These are phyloP conservation scores for Blastobasis lacticolella DNA, from an alignment of 2,888 invertebrate species.

Conservation along the genomic window DNA sequence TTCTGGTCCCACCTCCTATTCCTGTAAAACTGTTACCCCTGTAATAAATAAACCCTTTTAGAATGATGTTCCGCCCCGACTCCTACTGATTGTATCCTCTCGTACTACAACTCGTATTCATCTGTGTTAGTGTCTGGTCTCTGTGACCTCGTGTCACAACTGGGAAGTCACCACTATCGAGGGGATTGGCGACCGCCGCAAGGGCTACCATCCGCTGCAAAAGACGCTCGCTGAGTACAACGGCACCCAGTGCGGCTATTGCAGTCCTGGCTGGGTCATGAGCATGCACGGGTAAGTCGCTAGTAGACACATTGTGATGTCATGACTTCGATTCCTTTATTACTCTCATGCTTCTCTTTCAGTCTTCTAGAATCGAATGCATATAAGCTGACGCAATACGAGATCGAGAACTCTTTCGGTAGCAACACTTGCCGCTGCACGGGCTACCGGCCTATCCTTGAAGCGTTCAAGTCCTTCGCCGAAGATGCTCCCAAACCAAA, in stretches of 20 bases:
- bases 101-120: too few species aligned
- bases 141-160: conserved; percentile 59
- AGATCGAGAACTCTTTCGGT: conserved; percentile 80
- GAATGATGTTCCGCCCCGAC: background rate
- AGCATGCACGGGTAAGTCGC: conserved; percentile 74
- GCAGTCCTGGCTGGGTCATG: conserved; percentile 86
- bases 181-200: conserved; percentile 72
- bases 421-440: conserved; percentile 85
- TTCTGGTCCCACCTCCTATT: too few species aligned
- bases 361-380: conserved; percentile 48
- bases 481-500: conserved; percentile 46
- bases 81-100: too few species aligned
- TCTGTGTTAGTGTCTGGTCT: conserved; percentile 49
- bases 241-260: conserved; percentile 83
- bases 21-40: background rate
- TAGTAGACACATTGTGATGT: background rate
- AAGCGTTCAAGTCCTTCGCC: conserved; percentile 77
- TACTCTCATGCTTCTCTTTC: conserved; percentile 6
- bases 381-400: conserved; percentile 68
- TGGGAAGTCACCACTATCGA: conserved; percentile 81
- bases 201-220: conserved; percentile 80
- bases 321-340: background rate
- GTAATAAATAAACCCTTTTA: background rate
- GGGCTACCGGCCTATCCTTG: conserved; percentile 76
- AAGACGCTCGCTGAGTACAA: conserved; percentile 74